Conservation (phyloP, 2,888 invertebrate species). For the Odontocolon sp. region DNA sequence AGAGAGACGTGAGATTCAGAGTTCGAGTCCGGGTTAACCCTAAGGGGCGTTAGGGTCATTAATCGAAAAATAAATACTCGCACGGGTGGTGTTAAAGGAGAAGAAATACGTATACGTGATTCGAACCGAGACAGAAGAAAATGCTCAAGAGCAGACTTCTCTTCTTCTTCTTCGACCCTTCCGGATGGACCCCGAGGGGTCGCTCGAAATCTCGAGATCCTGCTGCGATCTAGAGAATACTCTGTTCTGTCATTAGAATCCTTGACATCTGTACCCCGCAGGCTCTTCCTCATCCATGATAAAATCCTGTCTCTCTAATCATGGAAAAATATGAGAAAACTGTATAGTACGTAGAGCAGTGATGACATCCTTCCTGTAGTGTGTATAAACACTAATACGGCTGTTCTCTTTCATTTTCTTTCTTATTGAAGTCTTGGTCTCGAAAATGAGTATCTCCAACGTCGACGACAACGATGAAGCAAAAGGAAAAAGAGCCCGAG, state of each 20-base stretch:
- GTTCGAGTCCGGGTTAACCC: not conserved
- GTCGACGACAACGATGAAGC: not conserved
- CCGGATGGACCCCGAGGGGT: conserved; percentile 8
- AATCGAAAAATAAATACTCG: conserved; percentile 44
- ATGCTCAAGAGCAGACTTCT: not conserved
- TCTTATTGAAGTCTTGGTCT: conserved; percentile 5
- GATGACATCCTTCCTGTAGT: not conserved
- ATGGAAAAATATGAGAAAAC: not conserved
- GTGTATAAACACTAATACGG: not conserved
- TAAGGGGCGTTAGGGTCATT: conserved; percentile 16
- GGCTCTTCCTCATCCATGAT: not conserved
- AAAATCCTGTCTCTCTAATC: conserved; percentile 6
- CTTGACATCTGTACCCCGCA: not conserved
- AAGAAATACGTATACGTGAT: conserved; percentile 40
- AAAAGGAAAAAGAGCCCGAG: not conserved
- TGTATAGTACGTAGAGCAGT: too few species aligned
- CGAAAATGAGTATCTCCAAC: conserved; percentile 3
- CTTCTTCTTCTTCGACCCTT: conserved; percentile 27
- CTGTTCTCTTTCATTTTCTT: conserved; percentile 19
- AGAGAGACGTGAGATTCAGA: not conserved
- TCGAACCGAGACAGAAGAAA: conserved; percentile 7
- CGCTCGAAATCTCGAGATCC: conserved; percentile 8
- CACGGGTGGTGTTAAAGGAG: conserved; percentile 8
- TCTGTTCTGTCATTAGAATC: not conserved
- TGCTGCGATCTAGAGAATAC: conserved; percentile 23